Percentiles rank a stretch among this genome's conserved stretches.
Conservation (phyloP, 2,113 vertebrate genomes). For the Toxostoma redivivum region DNA sequence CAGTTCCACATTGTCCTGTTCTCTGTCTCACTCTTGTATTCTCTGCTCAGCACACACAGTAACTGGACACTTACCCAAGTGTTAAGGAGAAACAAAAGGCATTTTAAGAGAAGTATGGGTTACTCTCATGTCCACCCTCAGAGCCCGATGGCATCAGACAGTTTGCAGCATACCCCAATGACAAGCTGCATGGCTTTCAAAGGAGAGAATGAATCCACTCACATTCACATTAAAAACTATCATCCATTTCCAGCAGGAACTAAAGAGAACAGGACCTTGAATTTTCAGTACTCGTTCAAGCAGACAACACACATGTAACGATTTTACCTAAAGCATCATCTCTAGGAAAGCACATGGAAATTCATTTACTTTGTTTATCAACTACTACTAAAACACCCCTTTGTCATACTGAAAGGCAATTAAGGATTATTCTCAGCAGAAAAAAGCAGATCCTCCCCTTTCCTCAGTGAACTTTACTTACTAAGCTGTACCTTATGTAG, state of each 20-base stretch:
- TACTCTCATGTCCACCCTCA: background rate
- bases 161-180: background rate
- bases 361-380: background rate
- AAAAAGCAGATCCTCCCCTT: background rate
- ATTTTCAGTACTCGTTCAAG: background rate
- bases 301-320: background rate
- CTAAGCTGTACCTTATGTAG: too few species aligned
- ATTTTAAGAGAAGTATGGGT: background rate
- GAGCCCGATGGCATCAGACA: background rate
- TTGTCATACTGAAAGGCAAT: background rate
- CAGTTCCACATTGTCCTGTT: accelerated
- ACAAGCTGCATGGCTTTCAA: background rate
- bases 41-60: background rate
- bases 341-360: background rate
- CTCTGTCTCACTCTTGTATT: background rate
- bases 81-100: background rate
- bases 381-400: background rate
- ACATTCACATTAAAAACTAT: background rate
- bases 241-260: background rate
- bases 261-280: background rate
- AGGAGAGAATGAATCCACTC: background rate
- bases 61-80: background rate
- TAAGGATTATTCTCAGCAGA: background rate
- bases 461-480: background rate
- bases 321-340: background rate